Evolutionary conservation across 2,797 vertebrate species (phyloP).

Genomic region (Gymnodraco acuticeps): DNA sequence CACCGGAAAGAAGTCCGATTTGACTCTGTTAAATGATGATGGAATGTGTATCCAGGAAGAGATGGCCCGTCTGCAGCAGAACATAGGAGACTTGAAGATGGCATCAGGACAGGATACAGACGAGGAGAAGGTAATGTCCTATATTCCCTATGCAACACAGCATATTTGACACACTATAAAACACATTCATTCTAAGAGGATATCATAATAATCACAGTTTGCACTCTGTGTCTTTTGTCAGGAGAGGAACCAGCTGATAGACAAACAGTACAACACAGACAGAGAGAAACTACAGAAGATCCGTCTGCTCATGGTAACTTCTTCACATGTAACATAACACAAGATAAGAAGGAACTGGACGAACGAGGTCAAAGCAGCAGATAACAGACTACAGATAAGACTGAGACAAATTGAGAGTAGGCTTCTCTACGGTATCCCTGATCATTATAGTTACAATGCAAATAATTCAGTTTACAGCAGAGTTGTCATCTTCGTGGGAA

Average conservation of each 20-base stretch:
- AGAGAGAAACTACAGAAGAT: conserved; percentile 96
- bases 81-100: conserved; percentile 89
- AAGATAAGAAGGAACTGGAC: conserved; percentile 23
- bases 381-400: conserved; percentile 13
- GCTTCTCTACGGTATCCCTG: neutral
- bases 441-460: neutral
- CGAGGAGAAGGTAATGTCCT: conserved; percentile 87
- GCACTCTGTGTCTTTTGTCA: conserved; percentile 53
- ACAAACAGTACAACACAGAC: conserved; percentile 91
- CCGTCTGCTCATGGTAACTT: conserved; percentile 92
- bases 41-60: conserved; percentile 87
- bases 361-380: conserved; percentile 14
- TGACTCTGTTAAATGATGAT: neutral
- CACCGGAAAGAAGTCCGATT: neutral
- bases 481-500: neutral
- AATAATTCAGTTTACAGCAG: neutral
- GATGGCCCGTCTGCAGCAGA: conserved; percentile 93
- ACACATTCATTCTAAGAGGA: no score
- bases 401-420: neutral
- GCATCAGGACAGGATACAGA: conserved; percentile 82
- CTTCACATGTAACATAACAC: neutral
- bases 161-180: no score
- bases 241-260: conserved; percentile 90
- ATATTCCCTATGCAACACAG: neutral
- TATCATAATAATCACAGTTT: neutral